A percentile compares a stretch with the other conserved stretches of the same genome.
These are phyloP conservation scores for Monomorium pharaonis DNA, from an alignment of 1,140 invertebrate species.

Conservation along the genomic window DNA sequence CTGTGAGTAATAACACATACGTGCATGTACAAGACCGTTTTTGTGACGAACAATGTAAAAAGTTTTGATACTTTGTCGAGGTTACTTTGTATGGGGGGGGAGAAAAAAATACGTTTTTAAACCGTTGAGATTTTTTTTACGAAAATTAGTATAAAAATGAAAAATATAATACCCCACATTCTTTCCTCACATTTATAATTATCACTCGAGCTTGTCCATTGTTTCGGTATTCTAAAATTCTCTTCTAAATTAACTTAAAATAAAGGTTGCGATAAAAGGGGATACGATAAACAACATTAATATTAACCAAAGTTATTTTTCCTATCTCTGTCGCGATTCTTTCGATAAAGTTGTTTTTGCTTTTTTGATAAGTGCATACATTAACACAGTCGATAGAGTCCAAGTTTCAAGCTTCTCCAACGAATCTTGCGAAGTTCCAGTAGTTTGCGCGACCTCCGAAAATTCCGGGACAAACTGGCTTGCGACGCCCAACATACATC, in stretches of 20 bases:
- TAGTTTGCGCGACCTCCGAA: neutral
- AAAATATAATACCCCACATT: neutral
- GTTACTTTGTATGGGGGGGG: neutral
- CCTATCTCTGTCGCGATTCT: neutral
- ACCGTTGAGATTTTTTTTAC: neutral
- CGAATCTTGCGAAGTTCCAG: neutral
- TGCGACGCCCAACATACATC: neutral
- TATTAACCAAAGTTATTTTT: neutral
- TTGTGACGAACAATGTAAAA: neutral
- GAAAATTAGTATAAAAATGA: neutral
- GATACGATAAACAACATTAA: neutral
- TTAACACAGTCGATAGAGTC: neutral
- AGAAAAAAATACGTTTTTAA: neutral
- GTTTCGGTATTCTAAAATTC: neutral
- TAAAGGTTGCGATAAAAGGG: neutral
- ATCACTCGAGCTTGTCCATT: neutral
- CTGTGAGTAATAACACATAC: conserved; percentile 65
- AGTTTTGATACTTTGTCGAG: neutral
- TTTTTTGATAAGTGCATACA: neutral
- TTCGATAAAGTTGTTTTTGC: neutral
- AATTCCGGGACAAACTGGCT: neutral
- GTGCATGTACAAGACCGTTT: neutral
- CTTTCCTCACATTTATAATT: neutral
- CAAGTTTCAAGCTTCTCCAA: neutral
- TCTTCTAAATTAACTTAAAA: neutral